Evolutionary conservation across 2,888 invertebrate species (phyloP).

Genomic region (Caenorhabditis becei): DNA sequence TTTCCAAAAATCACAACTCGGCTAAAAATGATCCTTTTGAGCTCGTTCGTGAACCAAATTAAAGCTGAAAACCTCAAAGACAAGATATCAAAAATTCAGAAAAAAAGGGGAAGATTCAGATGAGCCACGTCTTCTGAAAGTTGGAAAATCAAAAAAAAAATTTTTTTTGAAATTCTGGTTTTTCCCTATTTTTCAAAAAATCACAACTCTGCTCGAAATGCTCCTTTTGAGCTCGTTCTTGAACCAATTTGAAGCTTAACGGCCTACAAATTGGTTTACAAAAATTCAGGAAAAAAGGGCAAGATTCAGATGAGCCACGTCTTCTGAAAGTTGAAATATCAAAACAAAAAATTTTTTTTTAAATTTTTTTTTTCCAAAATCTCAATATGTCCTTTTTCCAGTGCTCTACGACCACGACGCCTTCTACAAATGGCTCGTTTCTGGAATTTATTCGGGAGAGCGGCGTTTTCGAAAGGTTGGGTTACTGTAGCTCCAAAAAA

Average conservation of each 20-base stretch:
- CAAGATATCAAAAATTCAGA: too few species aligned
- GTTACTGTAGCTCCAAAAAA: background rate
- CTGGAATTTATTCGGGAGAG: conserved; percentile 47
- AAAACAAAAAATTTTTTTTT: conserved; percentile 5
- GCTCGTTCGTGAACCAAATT: too few species aligned
- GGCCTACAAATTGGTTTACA: background rate
- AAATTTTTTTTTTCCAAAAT: background rate
- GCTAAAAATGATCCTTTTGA: too few species aligned
- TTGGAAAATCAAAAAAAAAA: too few species aligned
- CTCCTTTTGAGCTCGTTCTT: background rate
- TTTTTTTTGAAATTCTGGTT: too few species aligned
- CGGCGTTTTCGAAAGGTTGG: conserved; percentile 42
- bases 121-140: too few species aligned
- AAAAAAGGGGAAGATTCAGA: too few species aligned
- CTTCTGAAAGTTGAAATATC: background rate
- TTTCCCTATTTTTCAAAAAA: too few species aligned
- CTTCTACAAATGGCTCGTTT: conserved; percentile 46
- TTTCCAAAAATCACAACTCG: too few species aligned
- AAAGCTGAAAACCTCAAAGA: too few species aligned
- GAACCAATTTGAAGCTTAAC: background rate
- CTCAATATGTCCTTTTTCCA: conserved; percentile 8
- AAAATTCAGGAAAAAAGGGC: background rate
- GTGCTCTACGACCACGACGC: conserved; percentile 34
- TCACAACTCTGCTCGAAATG: too few species aligned
- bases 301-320: too few species aligned